Conservation (phyloP, 2,888 invertebrate genomes). For the Caenorhabditis sulstoni region DNA sequence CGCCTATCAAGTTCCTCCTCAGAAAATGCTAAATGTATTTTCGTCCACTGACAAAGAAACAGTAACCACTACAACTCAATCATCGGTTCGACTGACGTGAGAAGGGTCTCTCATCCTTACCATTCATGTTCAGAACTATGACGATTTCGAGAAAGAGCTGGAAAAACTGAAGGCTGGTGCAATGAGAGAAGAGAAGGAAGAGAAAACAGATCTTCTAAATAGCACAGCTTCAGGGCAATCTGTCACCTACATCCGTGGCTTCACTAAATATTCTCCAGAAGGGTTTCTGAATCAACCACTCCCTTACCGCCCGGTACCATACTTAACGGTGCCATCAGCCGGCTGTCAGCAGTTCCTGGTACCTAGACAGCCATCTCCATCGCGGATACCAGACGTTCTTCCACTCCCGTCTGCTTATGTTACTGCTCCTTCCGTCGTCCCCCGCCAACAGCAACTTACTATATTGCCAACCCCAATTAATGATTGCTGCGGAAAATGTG, state of each 20-base stretch:
- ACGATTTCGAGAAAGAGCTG: conserved; percentile 61
- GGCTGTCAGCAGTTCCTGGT: neutral
- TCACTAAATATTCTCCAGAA: conserved; percentile 32
- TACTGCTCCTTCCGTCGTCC: conserved; percentile 17
- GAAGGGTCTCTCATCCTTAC: too few species aligned
- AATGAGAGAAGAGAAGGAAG: conserved; percentile 31
- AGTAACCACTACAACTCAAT: neutral
- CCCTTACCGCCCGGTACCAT: conserved; percentile 63
- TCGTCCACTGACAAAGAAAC: conserved; percentile 37
- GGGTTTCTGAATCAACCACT: conserved; percentile 48
- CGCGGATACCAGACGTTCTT: conserved; percentile 16
- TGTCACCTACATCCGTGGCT: conserved; percentile 59
- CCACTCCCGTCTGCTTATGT: conserved; percentile 35
- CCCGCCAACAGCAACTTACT: neutral
- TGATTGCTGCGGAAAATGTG: conserved; percentile 70
- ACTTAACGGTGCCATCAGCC: conserved; percentile 35
- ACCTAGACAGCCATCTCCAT: conserved; percentile 2
- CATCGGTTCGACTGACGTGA: too few species aligned
- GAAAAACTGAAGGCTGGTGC: conserved; percentile 51
- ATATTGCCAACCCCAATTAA: conserved; percentile 61
- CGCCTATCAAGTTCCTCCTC: conserved; percentile 42
- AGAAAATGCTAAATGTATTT: conserved; percentile 18
- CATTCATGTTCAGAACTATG: conserved; percentile 59
- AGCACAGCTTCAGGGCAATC: conserved; percentile 15
- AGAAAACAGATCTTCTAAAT: conserved; percentile 23